Percentiles rank a stretch among this genome's conserved stretches.
phyloP scores from a whole-genome alignment of 2,888 invertebrate species.

The Herminia tarsipennalis region DNA sequence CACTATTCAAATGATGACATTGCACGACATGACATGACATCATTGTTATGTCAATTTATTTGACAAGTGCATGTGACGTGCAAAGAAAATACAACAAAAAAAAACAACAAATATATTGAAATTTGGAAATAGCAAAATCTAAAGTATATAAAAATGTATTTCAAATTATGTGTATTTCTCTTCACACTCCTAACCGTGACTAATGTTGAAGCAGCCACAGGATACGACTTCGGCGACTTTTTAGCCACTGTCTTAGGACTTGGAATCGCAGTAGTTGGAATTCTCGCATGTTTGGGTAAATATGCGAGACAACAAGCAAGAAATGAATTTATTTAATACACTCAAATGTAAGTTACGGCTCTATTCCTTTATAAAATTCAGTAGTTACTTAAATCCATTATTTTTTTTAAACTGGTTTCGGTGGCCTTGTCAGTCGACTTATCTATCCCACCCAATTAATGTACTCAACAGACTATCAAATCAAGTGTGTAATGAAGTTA shows the following conservation, averaged over 20 bases:
- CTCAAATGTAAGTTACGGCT: conserved; percentile 48
- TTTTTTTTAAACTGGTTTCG: too few relatives aligned
- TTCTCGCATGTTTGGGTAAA: conserved; percentile 89
- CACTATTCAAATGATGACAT: too few relatives aligned
- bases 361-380: too few relatives aligned
- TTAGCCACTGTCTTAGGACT: conserved; percentile 88
- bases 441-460: too few relatives aligned
- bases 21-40: too few relatives aligned
- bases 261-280: conserved; percentile 85
- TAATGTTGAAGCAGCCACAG: conserved; percentile 80
- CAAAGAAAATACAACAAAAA: conserved; percentile 19
- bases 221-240: conserved; percentile 89
- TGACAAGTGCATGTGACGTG: conserved; percentile 22
- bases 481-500: too few relatives aligned
- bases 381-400: too few relatives aligned
- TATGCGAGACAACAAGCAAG: conserved; percentile 87
- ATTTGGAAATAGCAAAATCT: conserved; percentile 1
- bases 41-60: conserved; percentile 34
- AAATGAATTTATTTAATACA: conserved; percentile 76
- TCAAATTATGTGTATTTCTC: conserved; percentile 63
- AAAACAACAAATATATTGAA: conserved; percentile 6
- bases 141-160: conserved; percentile 75
- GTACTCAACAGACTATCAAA: too few relatives aligned
- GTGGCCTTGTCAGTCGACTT: too few relatives aligned
- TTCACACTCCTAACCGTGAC: conserved; percentile 68